A percentile compares a stretch with the other conserved stretches of the same genome.
These are phyloP conservation scores for Homalodisca vitripennis DNA, from an alignment of 1,140 invertebrate genomes.

Conservation along the genomic window DNA sequence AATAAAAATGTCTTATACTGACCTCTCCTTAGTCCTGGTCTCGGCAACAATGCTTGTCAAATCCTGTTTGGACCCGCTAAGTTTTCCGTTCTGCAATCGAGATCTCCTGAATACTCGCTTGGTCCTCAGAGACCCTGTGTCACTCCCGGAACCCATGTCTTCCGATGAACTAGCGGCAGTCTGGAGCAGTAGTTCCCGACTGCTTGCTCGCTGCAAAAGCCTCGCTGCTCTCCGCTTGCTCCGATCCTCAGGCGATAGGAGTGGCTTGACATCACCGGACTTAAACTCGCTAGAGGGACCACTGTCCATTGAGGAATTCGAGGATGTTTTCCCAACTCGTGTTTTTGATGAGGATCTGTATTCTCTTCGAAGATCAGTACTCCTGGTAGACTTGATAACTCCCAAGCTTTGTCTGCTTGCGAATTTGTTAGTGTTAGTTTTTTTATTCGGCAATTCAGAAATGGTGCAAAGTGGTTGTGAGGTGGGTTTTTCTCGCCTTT, in stretches of 20 bases:
- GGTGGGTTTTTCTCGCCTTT: conserved; percentile 20
- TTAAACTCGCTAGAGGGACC: conserved; percentile 26
- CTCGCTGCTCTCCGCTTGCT: conserved; percentile 46
- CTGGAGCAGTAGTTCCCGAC: conserved; percentile 49
- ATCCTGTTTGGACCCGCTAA: conserved; percentile 1
- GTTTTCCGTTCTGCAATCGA: neutral
- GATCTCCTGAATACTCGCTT: conserved; percentile 18
- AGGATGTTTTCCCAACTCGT: conserved; percentile 41
- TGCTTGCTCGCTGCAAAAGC: conserved; percentile 51
- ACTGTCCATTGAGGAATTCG: conserved; percentile 51
- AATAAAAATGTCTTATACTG: too few species aligned
- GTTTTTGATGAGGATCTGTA: conserved; percentile 36
- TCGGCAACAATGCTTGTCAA: conserved; percentile 1
- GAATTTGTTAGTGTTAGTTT: conserved; percentile 37
- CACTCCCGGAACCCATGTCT: conserved; percentile 47
- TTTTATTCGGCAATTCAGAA: conserved; percentile 47
- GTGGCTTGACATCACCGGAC: conserved; percentile 27
- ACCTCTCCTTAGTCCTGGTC: conserved; percentile 32
- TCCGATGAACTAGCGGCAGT: conserved; percentile 53
- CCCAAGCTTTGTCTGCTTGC: conserved; percentile 36
- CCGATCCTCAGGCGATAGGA: conserved; percentile 36
- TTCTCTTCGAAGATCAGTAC: conserved; percentile 30
- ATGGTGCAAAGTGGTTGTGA: conserved; percentile 47
- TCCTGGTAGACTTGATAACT: conserved; percentile 32
- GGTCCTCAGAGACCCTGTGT: conserved; percentile 34